Base-by-base conservation (phyloP, 1,140 invertebrate genomes). In the Archegozetes longisetosus region DNA sequence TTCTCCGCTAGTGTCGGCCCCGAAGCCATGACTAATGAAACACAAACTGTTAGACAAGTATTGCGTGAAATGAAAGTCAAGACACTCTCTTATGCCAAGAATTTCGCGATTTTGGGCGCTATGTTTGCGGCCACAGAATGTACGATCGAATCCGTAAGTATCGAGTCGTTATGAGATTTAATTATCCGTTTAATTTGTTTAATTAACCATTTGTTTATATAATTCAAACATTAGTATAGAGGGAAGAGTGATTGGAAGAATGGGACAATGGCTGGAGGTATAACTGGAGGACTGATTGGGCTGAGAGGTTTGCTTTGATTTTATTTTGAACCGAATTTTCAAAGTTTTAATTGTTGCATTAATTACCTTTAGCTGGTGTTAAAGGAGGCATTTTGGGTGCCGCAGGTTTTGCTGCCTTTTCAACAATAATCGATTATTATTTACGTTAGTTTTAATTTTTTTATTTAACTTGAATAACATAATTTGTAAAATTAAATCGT, bases 181-280 rank as follows among this genome's bases (percentile, higher is more conserved):
- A 40, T 27, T n/a, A 57, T 9, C 14, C 14, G 46, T 51, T 27
- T 53, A 46, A 29, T 27, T 23, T 52, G 59, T 13, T 53, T 65
- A 1, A 55, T 57, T 4, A 9, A 28, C 69, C n/a, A n/a, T n/a
- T n/a, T n/a, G n/a, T n/a, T n/a, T n/a, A n/a, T n/a, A n/a, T n/a
- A n/a, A n/a, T n/a, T n/a, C n/a, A n/a, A n/a, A n/a, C n/a, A n/a
- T n/a, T n/a, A 88, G 85, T 80, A 85, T 71, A 78, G 93, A 67
- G 93, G 89, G 25, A 93, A 93, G 73, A 84, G 81, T 51, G 93
- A 97, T 71, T 93, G 93, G 88, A 86, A 84, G 68, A 98, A 97
- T 80, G 90, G 90, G 14, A 93, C 89, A 12, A 84, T 90, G 71
- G 88, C 91, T 66, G 92, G 91, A 58, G 92, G 79, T 53, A 79